Base-by-base conservation (phyloP, 2,113 vertebrate genomes). In the Corydoras sp. region DNA sequence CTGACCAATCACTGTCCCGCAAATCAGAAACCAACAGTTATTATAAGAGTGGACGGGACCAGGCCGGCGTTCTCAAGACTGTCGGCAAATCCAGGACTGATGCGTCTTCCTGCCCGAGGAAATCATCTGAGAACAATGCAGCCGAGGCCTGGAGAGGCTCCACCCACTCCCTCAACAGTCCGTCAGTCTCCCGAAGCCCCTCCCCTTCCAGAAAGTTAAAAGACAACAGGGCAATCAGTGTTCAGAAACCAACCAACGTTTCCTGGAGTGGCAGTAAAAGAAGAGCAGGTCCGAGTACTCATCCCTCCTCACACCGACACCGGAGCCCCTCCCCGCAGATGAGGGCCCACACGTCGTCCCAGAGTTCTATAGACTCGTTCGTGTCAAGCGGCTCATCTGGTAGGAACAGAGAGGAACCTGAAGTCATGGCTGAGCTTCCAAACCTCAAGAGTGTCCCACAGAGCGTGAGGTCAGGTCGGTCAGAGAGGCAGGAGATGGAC, bases 391-490 rank as follows among this genome's bases (percentile, higher is more conserved):
- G 83, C 0, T 93, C 94, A 18, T 82, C 86, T 1, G 92, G 88
- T 63, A 74, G 92, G 77, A 91, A 89, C 80, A 87, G 83, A 81
- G 91, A 93, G 65, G 89, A 93, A 61, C 98, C 98, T 66, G 88
- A 89, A 0, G 32, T 86, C 62, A 78, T 98, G 85, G 97, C 95
- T 0, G 90, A 95, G 73, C 85, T 98, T 74, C 97, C 95, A 2
- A 93, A 89, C 54, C 84, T 91, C 68, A 93, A 89, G 83, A 88
- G 84, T 55, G 85, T 96, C 61, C 51, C 83, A 14, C 90, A 89
- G 69, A 83, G 74, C 63, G 88, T 92, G 3, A 64, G 68, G 58
- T 50, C 76, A 2, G 6, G 65, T 49, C 67, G 83, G n/a, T 2
- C 56, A 71, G 79, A 82, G 49, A 75, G 49, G n/a, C 68, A 71